These are phyloP conservation scores for Argyrosomus japonicus DNA, from an alignment of 2,113 vertebrate species.

Conservation along the genomic window DNA sequence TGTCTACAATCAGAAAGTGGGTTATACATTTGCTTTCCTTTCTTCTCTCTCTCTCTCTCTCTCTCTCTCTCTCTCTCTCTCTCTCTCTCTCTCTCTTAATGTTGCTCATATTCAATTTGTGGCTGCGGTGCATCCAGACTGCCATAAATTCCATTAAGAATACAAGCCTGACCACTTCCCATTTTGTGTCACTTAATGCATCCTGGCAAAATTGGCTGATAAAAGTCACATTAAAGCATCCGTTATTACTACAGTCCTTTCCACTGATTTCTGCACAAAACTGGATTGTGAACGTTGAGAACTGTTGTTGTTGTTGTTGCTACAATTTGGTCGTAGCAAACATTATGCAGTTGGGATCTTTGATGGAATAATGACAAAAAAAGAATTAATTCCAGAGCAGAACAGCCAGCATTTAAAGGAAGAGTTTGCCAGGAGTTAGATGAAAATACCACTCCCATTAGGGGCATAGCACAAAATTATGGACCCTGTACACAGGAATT, in stretches of 20 bases:
- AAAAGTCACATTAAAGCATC: slow-evolving; percentile 34
- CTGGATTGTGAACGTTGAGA: slow-evolving; percentile 8
- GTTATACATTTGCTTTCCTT: neutral
- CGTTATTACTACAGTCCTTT: slow-evolving; percentile 6
- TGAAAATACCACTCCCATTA: neutral
- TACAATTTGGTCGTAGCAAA: neutral
- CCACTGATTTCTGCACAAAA: slow-evolving; percentile 21
- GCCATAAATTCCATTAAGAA: slow-evolving; percentile 25
- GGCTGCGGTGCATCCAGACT: slow-evolving; percentile 28
- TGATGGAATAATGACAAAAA: slow-evolving; percentile 15
- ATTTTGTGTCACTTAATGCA: slow-evolving; percentile 20
- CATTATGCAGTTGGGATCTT: slow-evolving; percentile 2
- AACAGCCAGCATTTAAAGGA: neutral
- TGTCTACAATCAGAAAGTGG: slow-evolving; percentile 2
- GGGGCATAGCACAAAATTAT: no score
- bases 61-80: neutral
- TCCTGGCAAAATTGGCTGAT: slow-evolving; percentile 28
- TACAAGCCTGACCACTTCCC: slow-evolving; percentile 8
- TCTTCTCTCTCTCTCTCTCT: neutral
- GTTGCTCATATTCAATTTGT: slow-evolving; percentile 20
- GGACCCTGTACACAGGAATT: no score
- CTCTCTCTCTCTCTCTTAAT: neutral
- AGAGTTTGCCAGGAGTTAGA: neutral
- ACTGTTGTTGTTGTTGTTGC: slow-evolving; percentile 4
- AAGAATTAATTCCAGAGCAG: neutral